A percentile compares a stretch with the other conserved stretches of the same genome.
Conservation (phyloP, 2,888 invertebrate species). For the Diarsia rubi region DNA sequence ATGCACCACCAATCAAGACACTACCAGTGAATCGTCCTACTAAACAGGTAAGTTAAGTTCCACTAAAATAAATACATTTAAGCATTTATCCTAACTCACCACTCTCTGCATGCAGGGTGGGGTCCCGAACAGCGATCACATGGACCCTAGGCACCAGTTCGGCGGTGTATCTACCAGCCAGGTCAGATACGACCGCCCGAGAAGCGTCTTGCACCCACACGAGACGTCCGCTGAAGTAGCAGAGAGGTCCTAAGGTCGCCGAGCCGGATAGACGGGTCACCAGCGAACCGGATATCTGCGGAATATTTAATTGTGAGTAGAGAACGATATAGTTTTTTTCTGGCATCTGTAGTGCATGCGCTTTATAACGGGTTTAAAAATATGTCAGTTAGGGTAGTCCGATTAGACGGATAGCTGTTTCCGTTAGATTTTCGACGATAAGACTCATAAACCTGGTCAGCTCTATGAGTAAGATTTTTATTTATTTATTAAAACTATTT, state of each 20-base stretch:
- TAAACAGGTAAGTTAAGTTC: slow-evolving; percentile 6
- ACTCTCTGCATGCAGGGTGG: slow-evolving; percentile 92
- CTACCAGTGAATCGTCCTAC: background rate
- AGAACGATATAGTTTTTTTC: background rate
- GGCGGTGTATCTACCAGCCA: slow-evolving; percentile 94
- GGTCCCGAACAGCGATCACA: slow-evolving; percentile 94
- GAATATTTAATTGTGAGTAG: slow-evolving; percentile 29
- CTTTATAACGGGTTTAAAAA: background rate
- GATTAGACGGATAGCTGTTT: background rate
- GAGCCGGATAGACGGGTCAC: slow-evolving; percentile 83
- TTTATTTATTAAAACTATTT: too few relatives aligned
- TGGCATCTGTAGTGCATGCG: background rate
- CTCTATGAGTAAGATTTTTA: background rate
- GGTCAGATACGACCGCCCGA: slow-evolving; percentile 94
- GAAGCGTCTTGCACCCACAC: slow-evolving; percentile 95
- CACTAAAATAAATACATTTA: background rate
- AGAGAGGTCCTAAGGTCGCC: slow-evolving; percentile 93
- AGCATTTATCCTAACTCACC: slow-evolving; percentile 78
- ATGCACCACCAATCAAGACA: background rate
- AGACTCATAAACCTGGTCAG: background rate
- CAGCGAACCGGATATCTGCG: slow-evolving; percentile 83
- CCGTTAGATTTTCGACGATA: background rate
- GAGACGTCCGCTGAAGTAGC: slow-evolving; percentile 95
- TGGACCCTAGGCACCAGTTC: slow-evolving; percentile 92
- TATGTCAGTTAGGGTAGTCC: background rate